Conservation (phyloP, 37 sponge, comb jelly and placozoan genomes). For the Cladorhizidae sp. region DNA sequence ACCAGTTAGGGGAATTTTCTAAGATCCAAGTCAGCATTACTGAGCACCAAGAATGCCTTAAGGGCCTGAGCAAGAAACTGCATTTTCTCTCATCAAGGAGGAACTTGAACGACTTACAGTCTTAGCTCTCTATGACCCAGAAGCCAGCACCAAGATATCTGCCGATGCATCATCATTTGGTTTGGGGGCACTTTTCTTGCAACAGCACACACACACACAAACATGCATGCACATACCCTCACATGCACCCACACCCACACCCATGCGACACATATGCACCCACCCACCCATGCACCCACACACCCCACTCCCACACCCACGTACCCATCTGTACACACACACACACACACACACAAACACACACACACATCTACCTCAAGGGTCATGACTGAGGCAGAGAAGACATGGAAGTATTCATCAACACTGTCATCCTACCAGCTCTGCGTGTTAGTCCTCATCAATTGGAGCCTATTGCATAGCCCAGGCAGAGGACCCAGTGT, state of each 20-base stretch:
- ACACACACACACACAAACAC: not conserved
- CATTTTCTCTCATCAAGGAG: conserved; percentile 20
- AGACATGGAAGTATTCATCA: no score
- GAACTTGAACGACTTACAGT: conserved; percentile 38
- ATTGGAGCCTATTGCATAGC: no score
- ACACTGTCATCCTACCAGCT: no score
- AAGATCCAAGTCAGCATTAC: conserved; percentile 35
- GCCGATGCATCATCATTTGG: conserved; percentile 58
- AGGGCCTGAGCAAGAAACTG: conserved; percentile 26
- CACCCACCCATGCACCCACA: no score
- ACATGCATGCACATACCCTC: not conserved
- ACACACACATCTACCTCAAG: no score
- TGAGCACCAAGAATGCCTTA: conserved; percentile 31
- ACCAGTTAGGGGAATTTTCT: conserved; percentile 53
- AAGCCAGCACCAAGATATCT: conserved; percentile 24
- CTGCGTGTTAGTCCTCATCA: no score
- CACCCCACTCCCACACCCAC: not conserved
- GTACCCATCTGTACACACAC: not conserved
- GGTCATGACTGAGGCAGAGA: no score
- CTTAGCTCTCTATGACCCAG: conserved; percentile 35
- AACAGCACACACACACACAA: not conserved
- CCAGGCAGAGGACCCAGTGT: no score
- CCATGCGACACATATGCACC: no score
- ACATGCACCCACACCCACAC: not conserved
- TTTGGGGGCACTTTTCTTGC: conserved; percentile 29